A percentile compares a stretch with the other conserved stretches of the same genome.
Evolutionary conservation across 1,140 invertebrate species (phyloP).

Genomic region (Pararge aegeria): DNA sequence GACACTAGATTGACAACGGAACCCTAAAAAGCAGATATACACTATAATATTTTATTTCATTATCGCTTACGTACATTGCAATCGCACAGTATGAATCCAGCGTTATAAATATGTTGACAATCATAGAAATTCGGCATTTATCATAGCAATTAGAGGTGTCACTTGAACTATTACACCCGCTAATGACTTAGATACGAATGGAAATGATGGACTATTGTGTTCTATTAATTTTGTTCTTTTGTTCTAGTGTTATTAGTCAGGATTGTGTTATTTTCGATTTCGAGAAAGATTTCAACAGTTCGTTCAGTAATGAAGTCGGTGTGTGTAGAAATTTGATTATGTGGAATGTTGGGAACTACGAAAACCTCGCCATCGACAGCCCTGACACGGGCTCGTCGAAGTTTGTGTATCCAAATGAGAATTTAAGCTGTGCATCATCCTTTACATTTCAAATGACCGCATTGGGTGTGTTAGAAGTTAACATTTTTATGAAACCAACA

Average conservation of each 20-base stretch:
- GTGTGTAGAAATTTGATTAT: slow-evolving; percentile 29
- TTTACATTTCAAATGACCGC: slow-evolving; percentile 33
- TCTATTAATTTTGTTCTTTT: slow-evolving; percentile 25
- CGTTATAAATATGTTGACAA: slow-evolving; percentile 32
- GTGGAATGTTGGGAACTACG: slow-evolving; percentile 37
- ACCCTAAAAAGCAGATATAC: not conserved
- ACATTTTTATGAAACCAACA: slow-evolving; percentile 38
- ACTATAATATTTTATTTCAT: slow-evolving; percentile 10
- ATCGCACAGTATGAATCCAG: slow-evolving; percentile 18
- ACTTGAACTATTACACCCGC: slow-evolving; percentile 22
- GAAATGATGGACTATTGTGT: slow-evolving; percentile 32
- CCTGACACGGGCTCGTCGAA: slow-evolving; percentile 30
- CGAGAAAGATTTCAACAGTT: slow-evolving; percentile 34
- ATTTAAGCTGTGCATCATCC: slow-evolving; percentile 38
- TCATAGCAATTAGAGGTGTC: slow-evolving; percentile 36
- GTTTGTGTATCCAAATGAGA: slow-evolving; percentile 34
- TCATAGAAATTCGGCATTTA: slow-evolving; percentile 41
- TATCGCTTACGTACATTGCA: slow-evolving; percentile 16
- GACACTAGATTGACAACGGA: not conserved
- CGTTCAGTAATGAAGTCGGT: slow-evolving; percentile 30
- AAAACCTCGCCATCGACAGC: slow-evolving; percentile 24
- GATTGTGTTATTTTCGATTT: slow-evolving; percentile 46
- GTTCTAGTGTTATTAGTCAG: slow-evolving; percentile 33
- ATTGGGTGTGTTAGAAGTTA: slow-evolving; percentile 38
- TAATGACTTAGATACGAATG: slow-evolving; percentile 1